Conservation (phyloP, 1,140 invertebrate species). For the Pseudomyrmex sp. region DNA sequence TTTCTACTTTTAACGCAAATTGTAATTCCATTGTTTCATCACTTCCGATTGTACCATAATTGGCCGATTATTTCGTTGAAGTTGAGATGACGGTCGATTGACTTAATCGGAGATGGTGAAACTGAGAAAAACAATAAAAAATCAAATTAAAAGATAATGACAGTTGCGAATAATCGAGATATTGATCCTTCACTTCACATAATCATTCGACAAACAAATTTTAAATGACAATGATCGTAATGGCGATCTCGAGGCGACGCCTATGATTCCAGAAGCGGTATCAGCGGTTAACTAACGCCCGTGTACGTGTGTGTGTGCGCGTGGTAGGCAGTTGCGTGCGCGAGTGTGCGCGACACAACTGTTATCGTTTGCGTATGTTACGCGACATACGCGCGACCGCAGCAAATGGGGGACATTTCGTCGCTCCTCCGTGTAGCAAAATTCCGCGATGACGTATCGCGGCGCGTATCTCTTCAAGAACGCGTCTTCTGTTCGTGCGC, state of each 20-base stretch:
- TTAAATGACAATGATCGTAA: background rate
- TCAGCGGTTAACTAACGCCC: background rate
- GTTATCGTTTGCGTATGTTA: background rate
- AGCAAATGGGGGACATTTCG: background rate
- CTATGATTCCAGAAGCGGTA: constrained; percentile 21
- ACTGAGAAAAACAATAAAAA: too few species aligned
- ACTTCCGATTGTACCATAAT: background rate
- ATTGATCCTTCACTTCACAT: background rate
- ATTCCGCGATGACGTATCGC: constrained; percentile 24
- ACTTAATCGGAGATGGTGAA: too few species aligned
- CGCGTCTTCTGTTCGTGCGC: background rate
- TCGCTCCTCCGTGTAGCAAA: constrained; percentile 14
- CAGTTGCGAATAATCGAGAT: too few species aligned
- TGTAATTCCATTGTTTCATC: background rate
- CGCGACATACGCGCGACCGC: too few species aligned
- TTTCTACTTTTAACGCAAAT: background rate
- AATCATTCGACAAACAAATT: background rate
- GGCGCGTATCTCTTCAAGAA: background rate
- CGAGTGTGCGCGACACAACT: background rate
- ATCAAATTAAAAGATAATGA: too few species aligned
- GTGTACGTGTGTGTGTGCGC: background rate
- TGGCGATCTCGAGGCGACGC: constrained; percentile 13
- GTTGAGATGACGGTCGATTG: too few species aligned
- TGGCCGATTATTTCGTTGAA: background rate
- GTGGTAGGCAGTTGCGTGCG: background rate